Evolutionary conservation across 2,888 invertebrate species (phyloP), one percentile per base, ranked within the genome.

Genomic region (Rhogogaster chlorosoma): DNA sequence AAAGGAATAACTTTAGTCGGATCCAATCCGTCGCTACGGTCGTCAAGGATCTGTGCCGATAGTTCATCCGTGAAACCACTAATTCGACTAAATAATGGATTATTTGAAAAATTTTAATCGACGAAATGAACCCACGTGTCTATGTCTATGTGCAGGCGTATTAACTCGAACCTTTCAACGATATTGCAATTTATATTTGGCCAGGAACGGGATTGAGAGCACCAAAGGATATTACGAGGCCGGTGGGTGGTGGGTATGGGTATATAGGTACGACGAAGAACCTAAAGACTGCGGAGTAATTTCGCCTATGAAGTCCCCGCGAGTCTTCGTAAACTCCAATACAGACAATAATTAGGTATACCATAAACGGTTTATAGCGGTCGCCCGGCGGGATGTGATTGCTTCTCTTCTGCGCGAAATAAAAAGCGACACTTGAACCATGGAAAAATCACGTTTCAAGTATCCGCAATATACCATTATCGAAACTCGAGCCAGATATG

Each of bases 171-270:
- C 61, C 80, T 80, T 80, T 80, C 80, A 61, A 38, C 57, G 32
- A 38, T 80, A 80, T 80, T 80, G 80, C 80, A 80, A 80, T 80
- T 80, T 80, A 61, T 80, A 80, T 80, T 61, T 80, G 57, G 80
- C 57, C 80, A 36, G 80, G 49, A 38, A 61, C 61, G 36, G 61
- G 80, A 80, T 80, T 80, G 9, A 38, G 49, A 80, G 80, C 61
- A 80, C 57, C 80, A 80, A 80, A 57, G 80, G 80, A 80, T 80
- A 80, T 80, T 80, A 61, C 80, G 38, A 80, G 61, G 42, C 18
- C n/a, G 71, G 32, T 22, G 61, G 61, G 61, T 7, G 61, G 61
- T 61, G 12, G 36, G 49, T 5, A 12, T 12, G 10, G 15, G 18
- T 49, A 26, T 57, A 38, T 12, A 49, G 29, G 18, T 38, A 80